A percentile compares a stretch with the other conserved stretches of the same genome.
phyloP scores from a whole-genome alignment of 2,113 vertebrate genomes.

The Alethe castanea region DNA sequence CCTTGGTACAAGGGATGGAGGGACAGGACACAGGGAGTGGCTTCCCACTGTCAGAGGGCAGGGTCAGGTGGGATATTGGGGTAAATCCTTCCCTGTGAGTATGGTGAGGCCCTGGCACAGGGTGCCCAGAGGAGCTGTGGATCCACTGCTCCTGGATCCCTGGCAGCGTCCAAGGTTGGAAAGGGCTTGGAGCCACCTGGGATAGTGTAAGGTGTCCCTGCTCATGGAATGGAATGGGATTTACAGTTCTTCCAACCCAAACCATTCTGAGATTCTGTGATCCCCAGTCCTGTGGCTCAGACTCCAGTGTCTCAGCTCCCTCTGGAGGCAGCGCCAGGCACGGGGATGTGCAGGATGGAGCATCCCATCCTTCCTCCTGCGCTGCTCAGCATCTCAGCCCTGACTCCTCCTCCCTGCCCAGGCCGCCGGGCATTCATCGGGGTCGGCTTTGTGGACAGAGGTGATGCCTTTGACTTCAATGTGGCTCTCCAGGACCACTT shows the following conservation, averaged over 20 bases:
- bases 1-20: neutral
- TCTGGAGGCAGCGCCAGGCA: neutral
- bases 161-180: neutral
- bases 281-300: rapidly evolving
- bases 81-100: neutral
- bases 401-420: conserved; percentile 28
- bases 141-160: neutral
- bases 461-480: conserved; percentile 97
- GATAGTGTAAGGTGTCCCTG: neutral
- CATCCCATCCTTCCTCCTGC: neutral
- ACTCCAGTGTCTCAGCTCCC: neutral
- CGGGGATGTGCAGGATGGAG: rapidly evolving
- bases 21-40: neutral
- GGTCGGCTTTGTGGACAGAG: conserved; percentile 90
- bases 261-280: neutral
- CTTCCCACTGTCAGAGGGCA: neutral
- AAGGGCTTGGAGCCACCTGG: rapidly evolving
- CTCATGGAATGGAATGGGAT: rapidly evolving
- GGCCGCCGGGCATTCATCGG: conserved; percentile 94
- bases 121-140: neutral
- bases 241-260: neutral
- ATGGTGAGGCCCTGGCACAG: neutral
- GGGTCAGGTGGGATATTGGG: neutral
- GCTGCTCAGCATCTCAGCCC: rapidly evolving
- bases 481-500: conserved; percentile 97